Base-by-base conservation (phyloP, 2,888 invertebrate species). In the Anticlea derivata region DNA sequence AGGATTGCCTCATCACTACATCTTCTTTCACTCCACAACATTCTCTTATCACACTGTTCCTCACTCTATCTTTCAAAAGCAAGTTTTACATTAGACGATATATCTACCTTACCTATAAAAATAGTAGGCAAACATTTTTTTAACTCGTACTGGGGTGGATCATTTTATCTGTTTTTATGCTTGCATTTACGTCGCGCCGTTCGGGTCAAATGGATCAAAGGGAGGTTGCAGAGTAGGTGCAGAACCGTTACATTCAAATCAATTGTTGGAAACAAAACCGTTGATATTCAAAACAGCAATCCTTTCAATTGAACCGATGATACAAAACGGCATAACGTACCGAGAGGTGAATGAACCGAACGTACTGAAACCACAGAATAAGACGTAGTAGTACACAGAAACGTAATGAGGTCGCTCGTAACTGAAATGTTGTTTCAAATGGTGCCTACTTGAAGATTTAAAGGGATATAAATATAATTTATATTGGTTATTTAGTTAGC, bases 391-490 rank as follows among this genome's bases (percentile, higher is more conserved):
- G 33, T 23, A 34, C 10, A 24, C 29, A 6, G 6, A 24, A 40
- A 26, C 31, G 49, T 49, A 49, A 43, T 49, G 43, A 49, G 49
- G 49, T 41, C 49, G 20, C 8, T 41, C 41, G 35, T 43, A 43
- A 35, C 37, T 31, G 24, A 31, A 43, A 49, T 41, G 23, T 27
- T 27, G 10, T 35, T 27, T 47, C 33, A 40, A 34, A 47, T 39
- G 22, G 17, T 2, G 4, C 17, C 17, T 30, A 8, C 22, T 38
- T 39, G 31, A 39, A 45, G 46, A 46, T 46, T 24, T 46, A n/a
- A 30, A 33, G 37, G 46, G 13, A 38, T 37, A 34, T 27, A 22
- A 35, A 35, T 11, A 6, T 22, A 24, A 31, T 23, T 29, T 3
- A 10, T 29, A 41, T 41, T 40, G 23, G 12, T 30, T 22, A 7